Base-by-base conservation (phyloP, 53 echinoderm and acorn worm species). In the Apostichopus leukothele region DNA sequence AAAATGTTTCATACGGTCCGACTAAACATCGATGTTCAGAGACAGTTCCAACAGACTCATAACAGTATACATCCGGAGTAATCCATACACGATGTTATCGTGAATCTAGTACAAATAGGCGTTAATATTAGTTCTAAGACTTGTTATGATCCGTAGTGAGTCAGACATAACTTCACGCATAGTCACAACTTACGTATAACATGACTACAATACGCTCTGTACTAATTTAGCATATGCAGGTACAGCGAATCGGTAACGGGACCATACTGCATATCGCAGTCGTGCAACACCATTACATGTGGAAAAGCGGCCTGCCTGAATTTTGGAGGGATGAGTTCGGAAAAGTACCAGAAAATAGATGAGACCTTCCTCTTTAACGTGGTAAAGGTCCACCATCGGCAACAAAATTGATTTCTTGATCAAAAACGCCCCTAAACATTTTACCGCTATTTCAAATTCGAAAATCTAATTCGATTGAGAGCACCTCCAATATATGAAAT, bases 51-150 rank as follows among this genome's bases (percentile, higher is more conserved):
- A 71, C 0, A 19, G 1, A 19, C 18, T 71, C n/a, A 6, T 71
- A 16, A 19, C 71, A n/a, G 18, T 6, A 71, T 71, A 71, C 18
- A 71, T 71, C 71, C 71, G 18, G 18, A n/a, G 71, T 71, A 71
- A 71, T 71, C 71, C 71, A 71, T 16, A 6, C 6, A 71, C 71
- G 71, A 13, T 71, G 5, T 71, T 71, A 71, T 71, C 71, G 71
- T 71, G 71, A 71, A 71, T 71, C 71, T 71, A 71, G n/a, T 71
- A 71, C 71, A 71, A 71, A 71, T 71, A 71, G 71, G 71, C 71
- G 71, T 71, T 71, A 63, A 63, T 63, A 63, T 71, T 14, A 71
- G 71, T 71, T 71, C 71, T 1, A 71, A 71, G 18, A 71, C 71
- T 71, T 71, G 71, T 71, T 71, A 71, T 71, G 71, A 71, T 71